Base-by-base conservation (phyloP, 2,888 invertebrate species). In the Mythimna pallens region DNA sequence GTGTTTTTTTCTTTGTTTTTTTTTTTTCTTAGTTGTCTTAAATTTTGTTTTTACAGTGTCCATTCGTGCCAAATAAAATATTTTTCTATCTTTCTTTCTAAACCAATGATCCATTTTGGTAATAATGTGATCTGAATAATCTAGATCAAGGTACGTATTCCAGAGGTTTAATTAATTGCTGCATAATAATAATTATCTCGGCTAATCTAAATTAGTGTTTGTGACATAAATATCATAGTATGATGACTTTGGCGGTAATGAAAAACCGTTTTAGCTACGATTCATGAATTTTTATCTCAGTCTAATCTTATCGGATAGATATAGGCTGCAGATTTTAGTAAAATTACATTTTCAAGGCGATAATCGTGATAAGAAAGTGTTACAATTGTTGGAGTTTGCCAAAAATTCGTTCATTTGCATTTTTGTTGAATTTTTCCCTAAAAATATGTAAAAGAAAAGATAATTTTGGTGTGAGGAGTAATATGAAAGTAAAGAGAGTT, bases 181-280 rank as follows among this genome's bases (percentile, higher is more conserved):
- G 22, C 40, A 70, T 70, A 22, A 78, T 50, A 55, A 77, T 55
- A 40, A 36, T n/a, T 77, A 75, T 70, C 78, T 69, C 17, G 12
- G 17, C 2, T 22, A 30, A 47, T 30, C 54, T 40, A 40, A 30
- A 61, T 74, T 59, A 54, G 47, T 59, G 22, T 22, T 54, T 47
- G 59, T 25, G 54, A 40, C 30, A 69, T 69, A 36, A 54, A 59
- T 30, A 30, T 73, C 8, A 34, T 34, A 36, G 14, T 34, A 65
- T 34, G 12, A n/a, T 43, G 36, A 65, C 22, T 34, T 30, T 34
- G 34, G 3, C 12, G 17, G 52, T 59, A 52, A 34, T 22, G 12
- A 34, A 43, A 58, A 66, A 14, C 47, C 22, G 10, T 34, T 52
- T 20, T 52, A 17, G 1, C 22, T 30, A 10, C 7, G 6, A 50